Evolutionary conservation across 2,113 vertebrate genomes (phyloP), one percentile per base, ranked within the genome.

Genomic region (Amia ocellicauda): DNA sequence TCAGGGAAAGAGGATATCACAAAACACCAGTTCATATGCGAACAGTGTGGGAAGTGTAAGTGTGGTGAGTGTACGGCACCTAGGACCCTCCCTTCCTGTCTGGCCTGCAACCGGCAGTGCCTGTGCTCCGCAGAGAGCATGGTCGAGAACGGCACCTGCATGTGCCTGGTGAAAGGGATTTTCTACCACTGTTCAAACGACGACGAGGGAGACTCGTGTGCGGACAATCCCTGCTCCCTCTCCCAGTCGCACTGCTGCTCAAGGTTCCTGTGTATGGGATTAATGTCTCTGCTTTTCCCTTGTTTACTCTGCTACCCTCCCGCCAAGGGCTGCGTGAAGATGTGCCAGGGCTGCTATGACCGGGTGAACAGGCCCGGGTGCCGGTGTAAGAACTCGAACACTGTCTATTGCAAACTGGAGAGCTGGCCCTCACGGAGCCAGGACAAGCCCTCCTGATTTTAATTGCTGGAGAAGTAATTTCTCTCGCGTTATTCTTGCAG

Each of bases 161-260:
- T 99, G 94, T 99, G 97, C 72, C 72, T 98, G 70, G 94, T 96
- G 56, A 98, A 98, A 81, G 96, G 94, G 63, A 74, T 95, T 78
- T 98, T 98, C 86, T 98, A 98, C 90, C 97, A 99, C 90, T 99
- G 97, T 76, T 97, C 95, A 54, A 95, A 92, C 0, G 94, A 98
- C 2, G 97, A 97, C 4, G 92, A 94, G 70, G 95, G 95, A 10
- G 95, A 97, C 81, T 96, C 94, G 0, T 96, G 90, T 1, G 92
- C 95, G 7, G 97, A 99, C 86, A 92, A 91, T 69, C 97, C 97
- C 60, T 99, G 97, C 82, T 98, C 97, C 20, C 94, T 94, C 71
- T 92, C 94, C 9, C 94, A 93, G 71, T 85, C 95, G 7, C 94
- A 95, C 85, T 97, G 94, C 91, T 94, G 92, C 87, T 91, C 93